A percentile compares a stretch with the other conserved stretches of the same genome.
phyloP scores from a whole-genome alignment of 2,888 invertebrate genomes.

The Meandrusa payeni region DNA sequence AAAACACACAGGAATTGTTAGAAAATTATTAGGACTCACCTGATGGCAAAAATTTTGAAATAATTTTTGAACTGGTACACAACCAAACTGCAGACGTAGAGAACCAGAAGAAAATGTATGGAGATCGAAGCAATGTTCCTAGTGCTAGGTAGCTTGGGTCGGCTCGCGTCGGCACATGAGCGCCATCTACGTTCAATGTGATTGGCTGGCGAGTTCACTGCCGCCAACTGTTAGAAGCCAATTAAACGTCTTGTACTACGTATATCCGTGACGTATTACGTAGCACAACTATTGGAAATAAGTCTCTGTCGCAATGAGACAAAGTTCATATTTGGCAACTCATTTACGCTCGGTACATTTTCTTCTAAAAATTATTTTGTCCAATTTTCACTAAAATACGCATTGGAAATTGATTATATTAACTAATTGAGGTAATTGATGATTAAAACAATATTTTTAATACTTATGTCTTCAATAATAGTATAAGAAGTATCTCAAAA shows the following conservation, averaged over 20 bases:
- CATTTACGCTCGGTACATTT: constrained; percentile 57
- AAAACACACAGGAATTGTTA: constrained; percentile 54
- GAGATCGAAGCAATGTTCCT: constrained; percentile 78
- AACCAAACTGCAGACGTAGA: constrained; percentile 80
- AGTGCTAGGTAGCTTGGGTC: constrained; percentile 76
- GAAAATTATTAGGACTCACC: constrained; percentile 73
- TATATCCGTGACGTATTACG: constrained; percentile 69
- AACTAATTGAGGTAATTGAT: constrained; percentile 32
- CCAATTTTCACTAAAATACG: constrained; percentile 48
- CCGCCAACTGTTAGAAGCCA: constrained; percentile 54
- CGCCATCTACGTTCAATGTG: constrained; percentile 66
- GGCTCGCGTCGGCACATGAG: constrained; percentile 69
- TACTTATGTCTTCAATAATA: constrained; percentile 43
- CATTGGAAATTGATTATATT: constrained; percentile 40
- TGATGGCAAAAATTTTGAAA: constrained; percentile 81
- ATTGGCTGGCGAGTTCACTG: constrained; percentile 58
- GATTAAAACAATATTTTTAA: constrained; percentile 44
- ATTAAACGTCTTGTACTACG: constrained; percentile 66
- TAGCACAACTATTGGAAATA: constrained; percentile 33
- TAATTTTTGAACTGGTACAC: constrained; percentile 78
- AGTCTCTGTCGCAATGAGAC: constrained; percentile 23
- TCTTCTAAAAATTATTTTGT: constrained; percentile 58
- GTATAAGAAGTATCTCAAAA: constrained; percentile 76
- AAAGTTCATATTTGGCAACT: constrained; percentile 35
- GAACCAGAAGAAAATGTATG: constrained; percentile 81